phyloP scores from a whole-genome alignment of 2,113 vertebrate genomes.

The Hypanus sabinus region DNA sequence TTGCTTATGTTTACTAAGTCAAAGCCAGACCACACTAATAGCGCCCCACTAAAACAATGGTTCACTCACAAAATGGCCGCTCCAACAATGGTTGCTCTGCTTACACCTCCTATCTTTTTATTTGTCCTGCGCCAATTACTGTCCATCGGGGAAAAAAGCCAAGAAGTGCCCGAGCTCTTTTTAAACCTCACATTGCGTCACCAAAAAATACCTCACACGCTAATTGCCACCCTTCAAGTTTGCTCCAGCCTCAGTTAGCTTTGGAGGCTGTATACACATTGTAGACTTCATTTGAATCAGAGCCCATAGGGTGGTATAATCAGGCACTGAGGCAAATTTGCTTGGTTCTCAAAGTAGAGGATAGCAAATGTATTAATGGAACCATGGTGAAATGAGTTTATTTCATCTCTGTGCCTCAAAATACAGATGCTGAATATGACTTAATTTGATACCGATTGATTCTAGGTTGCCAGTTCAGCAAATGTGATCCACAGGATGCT shows the following conservation, averaged over 20 bases:
- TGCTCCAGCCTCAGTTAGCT: background rate
- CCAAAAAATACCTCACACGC: too few species aligned
- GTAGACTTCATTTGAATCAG: conserved; percentile 15
- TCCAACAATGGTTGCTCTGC: too few species aligned
- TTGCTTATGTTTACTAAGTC: too few species aligned
- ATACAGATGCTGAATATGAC: background rate
- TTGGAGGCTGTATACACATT: background rate
- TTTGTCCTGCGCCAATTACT: too few species aligned
- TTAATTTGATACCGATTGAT: background rate
- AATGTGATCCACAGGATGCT: background rate
- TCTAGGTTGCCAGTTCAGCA: background rate
- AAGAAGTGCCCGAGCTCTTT: too few species aligned
- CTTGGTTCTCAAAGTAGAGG: background rate
- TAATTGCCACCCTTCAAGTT: too few species aligned
- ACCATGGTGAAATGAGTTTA: background rate
- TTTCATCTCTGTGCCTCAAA: background rate
- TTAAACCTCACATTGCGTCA: too few species aligned
- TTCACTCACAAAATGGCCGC: too few species aligned
- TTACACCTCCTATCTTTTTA: too few species aligned
- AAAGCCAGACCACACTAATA: too few species aligned
- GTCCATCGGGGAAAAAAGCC: too few species aligned
- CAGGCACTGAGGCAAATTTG: background rate
- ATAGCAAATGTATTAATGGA: background rate
- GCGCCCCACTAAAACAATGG: too few species aligned
- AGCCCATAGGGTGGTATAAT: background rate